These are phyloP conservation scores for Pygoscelis antarcticus DNA, from an alignment of 2,113 vertebrate species.

Conservation along the genomic window DNA sequence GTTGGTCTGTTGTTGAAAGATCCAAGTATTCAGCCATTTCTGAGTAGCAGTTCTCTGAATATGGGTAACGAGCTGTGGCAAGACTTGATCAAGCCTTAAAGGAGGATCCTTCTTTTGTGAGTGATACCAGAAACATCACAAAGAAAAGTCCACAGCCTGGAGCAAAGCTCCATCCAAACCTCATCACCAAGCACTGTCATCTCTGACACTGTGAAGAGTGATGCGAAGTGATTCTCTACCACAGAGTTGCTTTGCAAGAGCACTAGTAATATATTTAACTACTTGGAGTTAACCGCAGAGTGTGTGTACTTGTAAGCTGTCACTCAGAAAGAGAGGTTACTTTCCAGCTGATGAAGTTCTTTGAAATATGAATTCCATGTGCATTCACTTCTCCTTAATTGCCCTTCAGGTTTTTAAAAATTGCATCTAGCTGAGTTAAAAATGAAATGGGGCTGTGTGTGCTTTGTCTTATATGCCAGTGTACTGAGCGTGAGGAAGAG, in stretches of 20 bases:
- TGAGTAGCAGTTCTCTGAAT: background rate
- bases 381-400: background rate
- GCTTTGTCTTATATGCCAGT: background rate
- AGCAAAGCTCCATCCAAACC: background rate
- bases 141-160: background rate
- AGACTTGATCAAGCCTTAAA: background rate
- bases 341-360: background rate
- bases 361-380: background rate
- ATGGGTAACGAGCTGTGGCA: background rate
- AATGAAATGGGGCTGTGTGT: background rate
- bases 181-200: background rate
- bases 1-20: background rate
- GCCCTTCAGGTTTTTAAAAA: background rate
- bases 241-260: background rate
- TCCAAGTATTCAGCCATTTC: background rate
- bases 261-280: background rate
- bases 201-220: background rate
- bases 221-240: background rate
- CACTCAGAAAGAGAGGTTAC: background rate
- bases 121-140: background rate
- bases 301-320: background rate
- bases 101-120: background rate
- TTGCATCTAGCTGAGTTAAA: background rate
- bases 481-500: background rate
- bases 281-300: background rate